Base-by-base conservation (phyloP, 2,797 vertebrate genomes). In the Hippocampus kuda region DNA sequence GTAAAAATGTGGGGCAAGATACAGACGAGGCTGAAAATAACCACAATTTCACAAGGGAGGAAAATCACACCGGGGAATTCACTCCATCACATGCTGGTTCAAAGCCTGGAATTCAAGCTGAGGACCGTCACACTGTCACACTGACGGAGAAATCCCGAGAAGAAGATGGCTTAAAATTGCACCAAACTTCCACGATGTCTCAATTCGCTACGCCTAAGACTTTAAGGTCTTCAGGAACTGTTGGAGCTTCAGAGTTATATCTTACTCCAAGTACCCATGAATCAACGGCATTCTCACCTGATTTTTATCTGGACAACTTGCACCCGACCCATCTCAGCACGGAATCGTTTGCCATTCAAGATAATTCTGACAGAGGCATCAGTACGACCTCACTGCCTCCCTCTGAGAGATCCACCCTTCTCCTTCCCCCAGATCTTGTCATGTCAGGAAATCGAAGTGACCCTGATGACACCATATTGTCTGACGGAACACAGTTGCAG, bases 401-500 rank as follows among this genome's bases (percentile, higher is more conserved):
- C 65, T 80, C 85, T 69, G 71, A 83, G 74, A 51, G 76, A 26
- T 61, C 30, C 49, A 65, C n/a, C 49, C 68, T 57, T 44, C 3
- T 6, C 0, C 26, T 4, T 0, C 74, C 68, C 77, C 15, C 51
- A 48, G 59, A 51, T 71, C 38, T 66, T 48, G 49, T 59, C 15
- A 75, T 56, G 84, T 84, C 87, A 86, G 85, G 81, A 81, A 81
- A 77, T 61, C 75, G 15, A 62, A 51, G 69, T 71, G 74, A 71
- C 71, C 79, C 82, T 30, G 64, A 72, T 42, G 77, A 72, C 64
- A 66, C 74, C 69, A 74, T 72, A 59, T 76, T 76, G 46, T 54
- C 72, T 79, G 78, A 83, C 84, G 85, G 84, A 88, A 82, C 75
- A 75, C 79, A 80, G 68, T 69, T 69, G 68, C 62, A 74, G 84